Evolutionary conservation across 2,797 vertebrate genomes (phyloP), one percentile per base, ranked within the genome.

Genomic region (Chiloscyllium punctatum): DNA sequence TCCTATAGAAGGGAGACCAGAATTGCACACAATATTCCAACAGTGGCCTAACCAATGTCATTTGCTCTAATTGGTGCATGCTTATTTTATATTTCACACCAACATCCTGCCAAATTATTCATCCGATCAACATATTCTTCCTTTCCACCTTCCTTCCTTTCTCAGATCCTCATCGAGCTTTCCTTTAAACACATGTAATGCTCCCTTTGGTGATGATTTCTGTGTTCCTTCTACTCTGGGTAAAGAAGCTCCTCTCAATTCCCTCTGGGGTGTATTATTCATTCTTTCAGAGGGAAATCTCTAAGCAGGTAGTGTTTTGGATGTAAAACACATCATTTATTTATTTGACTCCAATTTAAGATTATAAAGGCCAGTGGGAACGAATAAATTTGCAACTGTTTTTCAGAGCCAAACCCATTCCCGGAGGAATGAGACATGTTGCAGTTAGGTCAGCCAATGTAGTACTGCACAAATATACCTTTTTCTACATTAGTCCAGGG

Each of bases 381-480:
- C 7, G 62, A 68, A 62, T n/a, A 91, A 91, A 57, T 57, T 57
- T 57, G 27, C 72, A 33, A 11, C 21, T 51, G 8, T 69, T 68
- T 92, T 53, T 16, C 21, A n/a, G 88, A 68, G 37, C n/a, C n/a
- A 91, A 37, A 37, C 88, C 66, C 57, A 68, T 69, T 53, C 30
- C 94, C 16, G 15, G 42, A 18, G 2, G 48, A 97, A 96, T 97
- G 97, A 97, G 97, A 97, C 97, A 97, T 97, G 97, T 98, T 96
- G 97, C 96, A 97, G 97, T 97, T 97, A 97, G 97, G 98, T 97
- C 98, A 97, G 96, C 97, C 97, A 98, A 98, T 92, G 90, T 98
- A 98, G 98, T 98, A 97, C 97, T 96, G 97, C 97, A 98, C 97
- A 98, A 98, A 98, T 97, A 97, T 97, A 97, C 98, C 97, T 98